phyloP scores from a whole-genome alignment of 1,140 invertebrate species.

The Ceratitis capitata region DNA sequence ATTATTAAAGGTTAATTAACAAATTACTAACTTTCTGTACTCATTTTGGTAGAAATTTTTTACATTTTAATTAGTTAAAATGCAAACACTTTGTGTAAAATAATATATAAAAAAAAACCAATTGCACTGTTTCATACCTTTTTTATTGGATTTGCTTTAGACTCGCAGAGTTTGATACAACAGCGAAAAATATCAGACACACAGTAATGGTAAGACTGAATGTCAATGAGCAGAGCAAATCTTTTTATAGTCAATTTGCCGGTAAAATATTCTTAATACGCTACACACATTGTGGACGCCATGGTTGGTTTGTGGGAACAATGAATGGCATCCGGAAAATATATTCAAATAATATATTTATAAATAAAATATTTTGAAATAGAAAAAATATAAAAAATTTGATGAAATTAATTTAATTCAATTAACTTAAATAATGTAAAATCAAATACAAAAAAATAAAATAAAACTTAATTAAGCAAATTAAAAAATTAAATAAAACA shows the following conservation, averaged over 20 bases:
- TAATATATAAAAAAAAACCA: neutral
- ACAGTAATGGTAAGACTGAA: neutral
- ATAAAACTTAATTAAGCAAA: too few species aligned
- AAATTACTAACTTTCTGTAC: neutral
- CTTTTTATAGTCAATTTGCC: slow-evolving; percentile 16
- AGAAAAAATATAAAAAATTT: too few species aligned
- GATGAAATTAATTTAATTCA: too few species aligned
- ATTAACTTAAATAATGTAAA: too few species aligned
- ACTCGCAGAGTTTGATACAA: too few species aligned
- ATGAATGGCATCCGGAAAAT: too few species aligned
- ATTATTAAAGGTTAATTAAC: too few species aligned
- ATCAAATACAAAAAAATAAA: too few species aligned
- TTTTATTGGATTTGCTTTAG: neutral
- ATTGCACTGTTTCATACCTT: neutral
- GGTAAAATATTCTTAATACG: neutral
- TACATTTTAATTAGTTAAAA: neutral
- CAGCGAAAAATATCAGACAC: neutral
- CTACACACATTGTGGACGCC: neutral
- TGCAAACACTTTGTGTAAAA: neutral
- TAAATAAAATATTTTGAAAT: too few species aligned
- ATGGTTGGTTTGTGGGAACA: neutral
- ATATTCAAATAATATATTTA: too few species aligned
- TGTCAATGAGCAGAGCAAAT: neutral
- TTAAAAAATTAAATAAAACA: too few species aligned
- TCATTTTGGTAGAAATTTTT: too few species aligned